These are phyloP conservation scores for Galaxea fascicularis DNA, from an alignment of 92 coral and sea anemone species.

Conservation along the genomic window DNA sequence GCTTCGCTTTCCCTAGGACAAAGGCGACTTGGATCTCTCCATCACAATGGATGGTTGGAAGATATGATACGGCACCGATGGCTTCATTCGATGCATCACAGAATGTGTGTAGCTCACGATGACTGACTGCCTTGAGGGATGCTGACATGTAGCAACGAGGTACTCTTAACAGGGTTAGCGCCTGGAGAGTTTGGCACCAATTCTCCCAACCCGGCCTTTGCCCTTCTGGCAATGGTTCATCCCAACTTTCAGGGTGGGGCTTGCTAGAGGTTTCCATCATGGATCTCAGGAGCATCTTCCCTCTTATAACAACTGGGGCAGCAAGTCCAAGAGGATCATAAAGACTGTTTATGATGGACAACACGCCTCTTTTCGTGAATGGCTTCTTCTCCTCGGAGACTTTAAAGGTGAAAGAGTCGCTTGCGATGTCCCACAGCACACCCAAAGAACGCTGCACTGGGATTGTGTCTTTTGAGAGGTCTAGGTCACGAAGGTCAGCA, in stretches of 20 bases:
- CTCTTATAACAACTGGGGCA: slow-evolving; percentile 38
- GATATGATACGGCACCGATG: slow-evolving; percentile 51
- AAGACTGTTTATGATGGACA: slow-evolving; percentile 23
- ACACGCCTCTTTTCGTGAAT: slow-evolving; percentile 36
- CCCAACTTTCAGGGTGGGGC: slow-evolving; percentile 32
- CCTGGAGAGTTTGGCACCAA: slow-evolving; percentile 41
- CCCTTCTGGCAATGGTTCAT: too few relatives aligned
- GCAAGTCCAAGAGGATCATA: slow-evolving; percentile 49
- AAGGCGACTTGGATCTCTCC: too few relatives aligned
- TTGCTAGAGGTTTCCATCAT: slow-evolving; percentile 7
- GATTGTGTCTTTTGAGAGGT: slow-evolving; percentile 7
- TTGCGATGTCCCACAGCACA: slow-evolving; percentile 28
- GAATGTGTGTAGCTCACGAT: slow-evolving; percentile 57
- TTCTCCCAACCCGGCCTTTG: slow-evolving; percentile 40
- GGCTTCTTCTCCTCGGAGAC: background rate
- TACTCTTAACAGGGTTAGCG: slow-evolving; percentile 34
- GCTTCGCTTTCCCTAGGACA: too few relatives aligned
- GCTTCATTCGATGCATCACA: slow-evolving; percentile 45
- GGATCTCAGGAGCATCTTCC: slow-evolving; percentile 36
- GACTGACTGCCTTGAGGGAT: slow-evolving; percentile 14
- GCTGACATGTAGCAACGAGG: slow-evolving; percentile 40
- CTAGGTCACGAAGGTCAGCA: slow-evolving; percentile 23
- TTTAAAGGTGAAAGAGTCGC: slow-evolving; percentile 5
- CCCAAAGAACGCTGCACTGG: slow-evolving; percentile 30
- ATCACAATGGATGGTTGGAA: slow-evolving; percentile 28